A percentile compares a stretch with the other conserved stretches of the same genome.
Evolutionary conservation across 2,113 vertebrate species (phyloP).

Genomic region (Mormyrus iriodes): DNA sequence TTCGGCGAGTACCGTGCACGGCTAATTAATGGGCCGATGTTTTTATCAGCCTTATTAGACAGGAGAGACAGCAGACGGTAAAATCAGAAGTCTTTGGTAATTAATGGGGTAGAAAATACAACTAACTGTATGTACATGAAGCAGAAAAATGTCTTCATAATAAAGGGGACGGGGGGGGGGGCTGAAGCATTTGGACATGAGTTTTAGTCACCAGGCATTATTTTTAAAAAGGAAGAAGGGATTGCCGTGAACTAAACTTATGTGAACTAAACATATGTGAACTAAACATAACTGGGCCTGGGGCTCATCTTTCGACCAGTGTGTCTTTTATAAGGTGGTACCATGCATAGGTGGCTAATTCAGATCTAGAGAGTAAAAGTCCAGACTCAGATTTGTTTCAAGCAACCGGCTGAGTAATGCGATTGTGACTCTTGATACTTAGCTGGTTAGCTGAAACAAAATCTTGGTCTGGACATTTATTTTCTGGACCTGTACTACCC

Average conservation of each 20-base stretch:
- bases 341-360: not conserved
- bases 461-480: not conserved
- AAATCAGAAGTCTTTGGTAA: not conserved
- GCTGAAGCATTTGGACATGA: not conserved
- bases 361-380: not conserved
- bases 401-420: not conserved
- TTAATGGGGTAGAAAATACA: constrained; percentile 9
- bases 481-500: not conserved
- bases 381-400: not conserved
- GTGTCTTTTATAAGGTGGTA: not conserved
- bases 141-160: not conserved
- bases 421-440: too few species aligned
- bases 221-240: not conserved
- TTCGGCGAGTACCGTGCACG: not conserved
- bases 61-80: not conserved
- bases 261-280: too few species aligned
- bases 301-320: not conserved
- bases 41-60: constrained; percentile 1
- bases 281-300: too few species aligned
- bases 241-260: not conserved
- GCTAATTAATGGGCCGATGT: not conserved
- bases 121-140: constrained; percentile 4
- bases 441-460: not conserved
- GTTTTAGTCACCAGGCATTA: not conserved
- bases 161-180: too few species aligned